phyloP scores from a whole-genome alignment of 2,888 invertebrate species.

The Drosophila greeni region DNA sequence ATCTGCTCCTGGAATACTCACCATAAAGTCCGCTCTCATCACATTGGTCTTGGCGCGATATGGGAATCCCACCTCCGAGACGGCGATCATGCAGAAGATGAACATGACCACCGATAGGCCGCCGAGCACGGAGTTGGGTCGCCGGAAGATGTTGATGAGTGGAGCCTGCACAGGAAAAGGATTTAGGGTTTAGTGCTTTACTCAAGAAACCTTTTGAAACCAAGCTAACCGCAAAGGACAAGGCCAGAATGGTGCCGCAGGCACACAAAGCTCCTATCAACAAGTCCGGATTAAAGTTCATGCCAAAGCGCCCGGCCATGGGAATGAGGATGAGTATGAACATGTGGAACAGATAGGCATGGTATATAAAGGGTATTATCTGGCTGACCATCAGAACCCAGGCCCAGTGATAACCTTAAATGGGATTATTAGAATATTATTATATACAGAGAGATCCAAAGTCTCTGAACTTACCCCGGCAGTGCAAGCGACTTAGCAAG shows the following conservation, averaged over 20 bases:
- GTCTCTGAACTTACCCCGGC: conserved; percentile 55
- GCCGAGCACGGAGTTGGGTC: conserved; percentile 64
- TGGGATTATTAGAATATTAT: no score
- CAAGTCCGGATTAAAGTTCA: conserved; percentile 80
- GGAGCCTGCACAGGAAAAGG: conserved; percentile 20
- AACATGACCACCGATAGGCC: conserved; percentile 59
- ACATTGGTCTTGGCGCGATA: conserved; percentile 80
- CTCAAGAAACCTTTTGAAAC: no score
- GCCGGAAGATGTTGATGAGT: conserved; percentile 75
- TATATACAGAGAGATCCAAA: background rate
- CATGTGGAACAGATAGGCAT: conserved; percentile 79
- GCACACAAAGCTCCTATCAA: conserved; percentile 79
- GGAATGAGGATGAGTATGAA: conserved; percentile 81
- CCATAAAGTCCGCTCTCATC: conserved; percentile 79
- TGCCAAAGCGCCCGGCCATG: conserved; percentile 81
- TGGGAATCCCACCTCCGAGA: conserved; percentile 81
- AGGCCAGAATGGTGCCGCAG: conserved; percentile 65
- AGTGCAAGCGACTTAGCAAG: conserved; percentile 65
- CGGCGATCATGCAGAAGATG: conserved; percentile 71
- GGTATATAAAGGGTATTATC: conserved; percentile 78
- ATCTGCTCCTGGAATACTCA: conserved; percentile 62
- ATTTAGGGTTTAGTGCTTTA: background rate
- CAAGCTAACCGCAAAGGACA: conserved; percentile 75
- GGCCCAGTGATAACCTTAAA: conserved; percentile 60
- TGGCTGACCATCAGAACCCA: conserved; percentile 72